A percentile compares a stretch with the other conserved stretches of the same genome.
Conservation (phyloP, 1,140 invertebrate species). For the Aphelenchoides besseyi region DNA sequence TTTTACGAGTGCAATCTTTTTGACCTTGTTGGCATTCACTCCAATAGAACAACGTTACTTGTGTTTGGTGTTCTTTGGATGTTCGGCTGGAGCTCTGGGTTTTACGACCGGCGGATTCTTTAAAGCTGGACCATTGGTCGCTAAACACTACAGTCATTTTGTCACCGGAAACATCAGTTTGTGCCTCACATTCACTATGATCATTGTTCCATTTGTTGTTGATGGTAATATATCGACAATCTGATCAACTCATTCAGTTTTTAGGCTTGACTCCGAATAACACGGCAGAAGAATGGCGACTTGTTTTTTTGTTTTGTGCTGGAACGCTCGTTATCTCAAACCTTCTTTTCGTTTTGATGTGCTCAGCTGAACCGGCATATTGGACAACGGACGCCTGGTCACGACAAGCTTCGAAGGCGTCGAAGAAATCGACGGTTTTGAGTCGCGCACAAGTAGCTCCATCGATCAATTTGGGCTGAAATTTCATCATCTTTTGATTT, state of each 20-base stretch:
- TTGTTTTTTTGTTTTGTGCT: conserved; percentile 49
- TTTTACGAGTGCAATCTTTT: conserved; percentile 23
- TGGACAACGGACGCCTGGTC: conserved; percentile 40
- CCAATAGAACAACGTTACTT: conserved; percentile 8
- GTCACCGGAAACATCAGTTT: conserved; percentile 31
- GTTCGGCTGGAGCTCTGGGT: conserved; percentile 20
- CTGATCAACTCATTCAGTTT: background rate
- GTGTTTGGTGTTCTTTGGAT: conserved; percentile 15
- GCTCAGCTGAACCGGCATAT: conserved; percentile 43
- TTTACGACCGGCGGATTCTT: conserved; percentile 35
- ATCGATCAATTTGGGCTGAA: background rate
- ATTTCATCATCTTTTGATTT: too few species aligned
- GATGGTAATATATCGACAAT: background rate
- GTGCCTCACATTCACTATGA: conserved; percentile 27
- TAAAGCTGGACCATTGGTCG: conserved; percentile 27
- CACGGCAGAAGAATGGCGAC: conserved; percentile 39
- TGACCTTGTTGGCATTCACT: conserved; percentile 8
- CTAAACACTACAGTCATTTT: conserved; percentile 31
- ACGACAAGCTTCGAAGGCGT: conserved; percentile 17
- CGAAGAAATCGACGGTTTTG: background rate
- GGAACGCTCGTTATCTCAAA: conserved; percentile 43
- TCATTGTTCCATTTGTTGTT: conserved; percentile 29
- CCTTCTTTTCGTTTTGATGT: conserved; percentile 37
- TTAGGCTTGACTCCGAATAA: conserved; percentile 30
- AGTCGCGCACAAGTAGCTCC: background rate